A percentile compares a stretch with the other conserved stretches of the same genome.
Conservation (phyloP, 2,113 vertebrate species). For the Beaufortia kweichowensis region DNA sequence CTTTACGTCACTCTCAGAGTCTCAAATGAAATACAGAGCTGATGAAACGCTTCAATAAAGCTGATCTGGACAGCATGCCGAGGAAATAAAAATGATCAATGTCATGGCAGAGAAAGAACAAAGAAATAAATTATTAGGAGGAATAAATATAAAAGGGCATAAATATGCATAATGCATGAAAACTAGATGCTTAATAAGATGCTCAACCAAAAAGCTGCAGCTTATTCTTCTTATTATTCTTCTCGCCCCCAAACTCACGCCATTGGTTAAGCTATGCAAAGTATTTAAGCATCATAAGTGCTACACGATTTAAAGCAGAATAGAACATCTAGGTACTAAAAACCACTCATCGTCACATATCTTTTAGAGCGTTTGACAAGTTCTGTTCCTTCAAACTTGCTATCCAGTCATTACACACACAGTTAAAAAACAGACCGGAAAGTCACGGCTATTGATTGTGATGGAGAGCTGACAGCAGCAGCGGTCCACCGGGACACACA, state of each 20-base stretch:
- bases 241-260: not conserved
- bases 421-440: conserved; percentile 33
- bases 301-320: not conserved
- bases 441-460: conserved; percentile 34
- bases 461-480: conserved; percentile 35
- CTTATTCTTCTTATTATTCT: too few relatives aligned
- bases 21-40: conserved; percentile 32
- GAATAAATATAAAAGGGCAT: conserved; percentile 18
- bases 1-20: conserved; percentile 11
- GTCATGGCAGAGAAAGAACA: not conserved
- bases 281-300: not conserved
- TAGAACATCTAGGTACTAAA: not conserved
- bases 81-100: conserved; percentile 27
- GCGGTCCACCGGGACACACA: not conserved
- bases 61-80: conserved; percentile 15
- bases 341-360: conserved; percentile 7
- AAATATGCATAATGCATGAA: not conserved
- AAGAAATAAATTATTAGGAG: conserved; percentile 14
- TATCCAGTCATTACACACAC: not conserved
- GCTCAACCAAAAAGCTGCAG: not conserved
- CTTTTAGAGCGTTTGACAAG: conserved; percentile 6
- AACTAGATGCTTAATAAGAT: not conserved
- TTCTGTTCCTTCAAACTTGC: not conserved
- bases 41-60: conserved; percentile 37
- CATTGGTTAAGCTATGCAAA: too few relatives aligned